These are phyloP conservation scores for Heliconius melpomene DNA, from an alignment of 1,140 invertebrate species.

Conservation along the genomic window DNA sequence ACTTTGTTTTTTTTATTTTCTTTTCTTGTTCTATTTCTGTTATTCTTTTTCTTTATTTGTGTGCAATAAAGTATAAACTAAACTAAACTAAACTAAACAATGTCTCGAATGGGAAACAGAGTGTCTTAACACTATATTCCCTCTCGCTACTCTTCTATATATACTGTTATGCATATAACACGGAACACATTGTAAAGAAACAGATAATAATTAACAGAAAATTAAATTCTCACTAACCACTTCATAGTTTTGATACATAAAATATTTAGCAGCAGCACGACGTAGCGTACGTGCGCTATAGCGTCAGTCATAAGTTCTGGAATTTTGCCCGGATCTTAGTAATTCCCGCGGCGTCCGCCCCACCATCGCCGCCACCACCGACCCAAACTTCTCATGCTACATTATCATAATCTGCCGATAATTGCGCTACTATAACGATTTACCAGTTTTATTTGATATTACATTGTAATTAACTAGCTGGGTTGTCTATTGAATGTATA, in stretches of 20 bases:
- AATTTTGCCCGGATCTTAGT: conserved; percentile 6
- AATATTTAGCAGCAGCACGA: not conserved
- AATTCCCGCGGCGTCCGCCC: not conserved
- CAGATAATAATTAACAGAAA: not conserved
- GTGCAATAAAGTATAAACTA: no score
- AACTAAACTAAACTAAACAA: no score
- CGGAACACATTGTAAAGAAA: no score
- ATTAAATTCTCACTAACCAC: not conserved
- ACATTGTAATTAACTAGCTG: not conserved
- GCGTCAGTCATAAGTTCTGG: not conserved
- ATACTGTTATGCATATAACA: no score
- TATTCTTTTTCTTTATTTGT: no score
- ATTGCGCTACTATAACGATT: conserved; percentile 4
- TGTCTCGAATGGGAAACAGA: no score
- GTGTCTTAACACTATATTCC: no score
- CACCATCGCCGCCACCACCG: not conserved
- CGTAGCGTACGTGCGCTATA: not conserved
- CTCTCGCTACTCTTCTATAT: no score
- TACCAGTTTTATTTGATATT: not conserved
- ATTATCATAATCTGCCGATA: conserved; percentile 12
- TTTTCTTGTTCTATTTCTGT: no score
- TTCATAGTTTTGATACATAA: not conserved
- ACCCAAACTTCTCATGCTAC: not conserved
- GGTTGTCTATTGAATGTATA: not conserved
- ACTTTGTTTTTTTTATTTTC: no score